Evolutionary conservation across 2,888 invertebrate genomes (phyloP).

Genomic region (Neoscelio sp.): DNA sequence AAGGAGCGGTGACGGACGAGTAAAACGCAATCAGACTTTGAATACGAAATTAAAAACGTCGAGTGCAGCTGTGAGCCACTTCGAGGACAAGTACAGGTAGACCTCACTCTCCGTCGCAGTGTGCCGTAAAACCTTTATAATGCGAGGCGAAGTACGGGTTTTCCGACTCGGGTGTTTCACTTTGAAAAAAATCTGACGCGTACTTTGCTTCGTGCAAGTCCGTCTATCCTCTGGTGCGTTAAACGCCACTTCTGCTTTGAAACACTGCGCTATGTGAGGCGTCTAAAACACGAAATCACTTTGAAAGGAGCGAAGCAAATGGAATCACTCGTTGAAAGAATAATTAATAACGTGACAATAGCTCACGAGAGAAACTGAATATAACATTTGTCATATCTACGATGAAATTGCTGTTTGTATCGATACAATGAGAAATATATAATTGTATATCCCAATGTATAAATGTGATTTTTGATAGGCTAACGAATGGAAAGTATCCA

Average conservation of each 20-base stretch:
- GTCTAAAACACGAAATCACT: constrained; percentile 23
- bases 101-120: constrained; percentile 27
- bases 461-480: too few relatives aligned
- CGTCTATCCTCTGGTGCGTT: constrained; percentile 22
- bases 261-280: constrained; percentile 22
- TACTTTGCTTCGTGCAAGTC: constrained; percentile 23
- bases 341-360: constrained; percentile 14
- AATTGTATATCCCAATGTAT: too few relatives aligned
- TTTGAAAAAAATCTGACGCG: constrained; percentile 45
- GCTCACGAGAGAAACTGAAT: neutral
- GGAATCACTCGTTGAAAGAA: constrained; percentile 17
- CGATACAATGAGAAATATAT: neutral
- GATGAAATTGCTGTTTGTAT: neutral
- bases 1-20: constrained; percentile 30
- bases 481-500: too few relatives aligned
- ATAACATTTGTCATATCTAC: neutral
- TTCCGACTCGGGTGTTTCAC: constrained; percentile 30
- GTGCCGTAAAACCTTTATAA: constrained; percentile 29
- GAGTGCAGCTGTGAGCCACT: constrained; percentile 63
- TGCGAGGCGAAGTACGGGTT: constrained; percentile 24
- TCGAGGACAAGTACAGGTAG: constrained; percentile 54
- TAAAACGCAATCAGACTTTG: constrained; percentile 71
- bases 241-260: constrained; percentile 30
- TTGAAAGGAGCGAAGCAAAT: constrained; percentile 16
- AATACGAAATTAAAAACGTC: constrained; percentile 75